Percentiles rank a stretch among this genome's conserved stretches.
Evolutionary conservation across 2,888 invertebrate genomes (phyloP).

Genomic region (Melanchra persicariae): DNA sequence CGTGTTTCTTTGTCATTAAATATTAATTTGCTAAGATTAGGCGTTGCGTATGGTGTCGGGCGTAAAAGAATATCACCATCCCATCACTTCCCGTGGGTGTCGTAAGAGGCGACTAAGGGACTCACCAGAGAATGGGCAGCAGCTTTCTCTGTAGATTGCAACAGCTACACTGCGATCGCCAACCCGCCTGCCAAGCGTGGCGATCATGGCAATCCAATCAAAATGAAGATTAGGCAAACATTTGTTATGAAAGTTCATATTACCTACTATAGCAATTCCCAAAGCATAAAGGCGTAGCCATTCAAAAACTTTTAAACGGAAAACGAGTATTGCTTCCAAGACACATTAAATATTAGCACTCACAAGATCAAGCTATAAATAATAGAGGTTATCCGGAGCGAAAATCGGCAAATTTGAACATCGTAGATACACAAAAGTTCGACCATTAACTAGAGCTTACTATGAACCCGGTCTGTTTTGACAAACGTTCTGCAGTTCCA

Average conservation of each 20-base stretch:
- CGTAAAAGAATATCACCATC: too few relatives aligned
- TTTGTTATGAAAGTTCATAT: too few relatives aligned
- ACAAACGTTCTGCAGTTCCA: slow-evolving; percentile 67
- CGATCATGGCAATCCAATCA: too few relatives aligned
- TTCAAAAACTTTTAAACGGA: slow-evolving; percentile 34
- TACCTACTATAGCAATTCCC: not conserved
- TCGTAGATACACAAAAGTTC: slow-evolving; percentile 76
- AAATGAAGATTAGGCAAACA: not conserved
- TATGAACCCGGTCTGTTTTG: slow-evolving; percentile 67
- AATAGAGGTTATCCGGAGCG: slow-evolving; percentile 63
- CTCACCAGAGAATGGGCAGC: too few relatives aligned
- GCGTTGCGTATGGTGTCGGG: too few relatives aligned
- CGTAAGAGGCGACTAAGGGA: too few relatives aligned
- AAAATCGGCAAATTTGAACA: slow-evolving; percentile 77
- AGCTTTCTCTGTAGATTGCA: too few relatives aligned
- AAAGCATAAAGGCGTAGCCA: slow-evolving; percentile 20
- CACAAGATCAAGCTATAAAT: slow-evolving; percentile 65
- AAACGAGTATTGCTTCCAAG: slow-evolving; percentile 57
- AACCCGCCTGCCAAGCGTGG: too few relatives aligned
- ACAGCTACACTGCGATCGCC: too few relatives aligned
- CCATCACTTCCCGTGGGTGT: too few relatives aligned
- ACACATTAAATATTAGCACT: slow-evolving; percentile 65
- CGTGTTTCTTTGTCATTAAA: too few relatives aligned
- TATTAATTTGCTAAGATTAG: too few relatives aligned
- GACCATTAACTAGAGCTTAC: slow-evolving; percentile 71